A percentile compares a stretch with the other conserved stretches of the same genome.
Evolutionary conservation across 2,797 vertebrate genomes (phyloP).

Genomic region (Poecile montanus): DNA sequence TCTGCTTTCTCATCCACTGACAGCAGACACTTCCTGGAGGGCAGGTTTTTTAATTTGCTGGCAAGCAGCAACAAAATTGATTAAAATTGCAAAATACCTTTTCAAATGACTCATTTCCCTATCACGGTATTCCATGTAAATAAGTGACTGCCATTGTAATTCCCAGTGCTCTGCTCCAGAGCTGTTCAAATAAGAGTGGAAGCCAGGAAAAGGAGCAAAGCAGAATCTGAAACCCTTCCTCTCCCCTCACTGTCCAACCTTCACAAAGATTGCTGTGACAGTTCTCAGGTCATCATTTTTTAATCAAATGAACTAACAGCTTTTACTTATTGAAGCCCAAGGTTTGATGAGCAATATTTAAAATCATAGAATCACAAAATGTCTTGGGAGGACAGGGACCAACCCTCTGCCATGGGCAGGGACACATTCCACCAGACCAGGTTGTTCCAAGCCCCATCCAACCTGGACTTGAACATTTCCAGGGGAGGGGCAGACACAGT

Average conservation of each 20-base stretch:
- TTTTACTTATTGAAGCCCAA: background rate
- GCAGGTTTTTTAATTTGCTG: constrained; percentile 61
- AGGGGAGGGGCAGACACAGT: background rate
- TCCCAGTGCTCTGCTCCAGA: background rate
- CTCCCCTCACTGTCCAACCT: background rate
- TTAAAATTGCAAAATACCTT: constrained; percentile 62
- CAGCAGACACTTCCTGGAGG: constrained; percentile 37
- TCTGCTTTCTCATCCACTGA: background rate
- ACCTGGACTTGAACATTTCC: background rate
- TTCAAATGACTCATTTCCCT: constrained; percentile 20
- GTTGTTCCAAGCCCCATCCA: background rate
- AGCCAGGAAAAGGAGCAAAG: background rate
- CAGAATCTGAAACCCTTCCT: background rate
- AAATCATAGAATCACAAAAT: background rate
- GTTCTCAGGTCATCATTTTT: background rate
- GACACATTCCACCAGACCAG: background rate
- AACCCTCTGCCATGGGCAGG: background rate
- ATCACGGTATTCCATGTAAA: background rate
- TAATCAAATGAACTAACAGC: background rate
- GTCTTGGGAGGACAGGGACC: background rate
- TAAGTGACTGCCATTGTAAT: background rate
- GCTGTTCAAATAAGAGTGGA: background rate
- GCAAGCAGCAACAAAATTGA: constrained; percentile 30
- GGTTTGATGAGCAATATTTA: background rate
- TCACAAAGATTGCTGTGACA: background rate